phyloP scores from a whole-genome alignment of 2,113 vertebrate genomes.

The Alligator sinensis region DNA sequence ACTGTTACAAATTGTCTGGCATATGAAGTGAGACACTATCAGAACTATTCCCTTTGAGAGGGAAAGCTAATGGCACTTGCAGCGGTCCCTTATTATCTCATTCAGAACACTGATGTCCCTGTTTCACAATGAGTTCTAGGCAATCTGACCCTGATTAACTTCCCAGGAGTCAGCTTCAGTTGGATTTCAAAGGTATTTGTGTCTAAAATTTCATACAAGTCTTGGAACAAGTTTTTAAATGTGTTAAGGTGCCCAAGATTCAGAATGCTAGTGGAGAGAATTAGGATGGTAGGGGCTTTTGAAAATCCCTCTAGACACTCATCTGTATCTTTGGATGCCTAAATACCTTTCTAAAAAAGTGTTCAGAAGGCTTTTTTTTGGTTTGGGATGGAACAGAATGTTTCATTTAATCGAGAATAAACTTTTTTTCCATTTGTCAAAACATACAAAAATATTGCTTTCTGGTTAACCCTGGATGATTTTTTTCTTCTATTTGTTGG shows the following conservation, averaged over 20 bases:
- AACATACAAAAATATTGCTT: too few relatives aligned
- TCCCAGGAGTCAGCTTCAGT: not conserved
- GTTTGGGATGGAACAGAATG: too few relatives aligned
- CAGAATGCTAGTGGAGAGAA: not conserved
- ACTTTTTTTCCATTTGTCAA: too few relatives aligned
- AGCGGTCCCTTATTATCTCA: not conserved
- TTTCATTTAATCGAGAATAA: too few relatives aligned
- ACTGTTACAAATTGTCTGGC: not conserved
- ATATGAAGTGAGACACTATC: not conserved
- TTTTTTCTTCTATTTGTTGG: too few relatives aligned
- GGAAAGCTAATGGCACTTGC: not conserved
- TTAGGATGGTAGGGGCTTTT: not conserved
- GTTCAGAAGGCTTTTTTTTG: too few relatives aligned
- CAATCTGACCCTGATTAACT: not conserved
- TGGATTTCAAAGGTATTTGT: too few relatives aligned
- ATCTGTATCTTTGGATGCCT: not conserved
- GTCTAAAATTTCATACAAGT: not conserved
- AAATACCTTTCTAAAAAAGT: not conserved
- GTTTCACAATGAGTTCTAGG: not conserved
- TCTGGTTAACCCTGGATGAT: too few relatives aligned
- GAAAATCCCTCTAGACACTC: not conserved
- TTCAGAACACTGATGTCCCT: not conserved
- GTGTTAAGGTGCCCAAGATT: not conserved
- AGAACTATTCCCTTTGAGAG: not conserved
- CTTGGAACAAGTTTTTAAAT: not conserved